Conservation (phyloP, 2,797 vertebrate species). For the Pogonophryne albipinna region DNA sequence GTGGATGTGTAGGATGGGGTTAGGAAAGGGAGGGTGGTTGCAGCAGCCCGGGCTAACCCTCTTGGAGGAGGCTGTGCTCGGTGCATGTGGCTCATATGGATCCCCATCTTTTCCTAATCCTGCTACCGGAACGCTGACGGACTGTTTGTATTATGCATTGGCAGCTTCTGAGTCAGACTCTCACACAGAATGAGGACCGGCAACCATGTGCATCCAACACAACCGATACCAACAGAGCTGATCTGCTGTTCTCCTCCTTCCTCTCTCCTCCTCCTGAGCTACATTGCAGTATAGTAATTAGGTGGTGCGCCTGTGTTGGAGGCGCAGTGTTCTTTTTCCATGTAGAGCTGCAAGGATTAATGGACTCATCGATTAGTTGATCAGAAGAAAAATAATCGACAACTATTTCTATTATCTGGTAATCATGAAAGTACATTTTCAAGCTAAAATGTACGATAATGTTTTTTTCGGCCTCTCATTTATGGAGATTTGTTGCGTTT, state of each 20-base stretch:
- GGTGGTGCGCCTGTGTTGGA: conserved; percentile 48
- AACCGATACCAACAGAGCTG: conserved; percentile 24
- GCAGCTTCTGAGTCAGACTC: conserved; percentile 43
- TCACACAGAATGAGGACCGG: conserved; percentile 23
- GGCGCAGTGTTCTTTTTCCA: conserved; percentile 7
- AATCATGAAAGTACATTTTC: no score
- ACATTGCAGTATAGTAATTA: conserved; percentile 56
- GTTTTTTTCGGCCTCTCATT: no score
- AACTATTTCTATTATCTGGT: no score
- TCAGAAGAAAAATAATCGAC: no score
- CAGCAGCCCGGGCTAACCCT: conserved; percentile 58
- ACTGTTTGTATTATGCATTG: conserved; percentile 71
- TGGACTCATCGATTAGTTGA: no score
- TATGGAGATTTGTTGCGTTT: no score
- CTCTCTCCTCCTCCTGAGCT: conserved; percentile 52
- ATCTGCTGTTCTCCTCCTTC: conserved; percentile 28
- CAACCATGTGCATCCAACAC: conserved; percentile 20
- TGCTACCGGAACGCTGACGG: conserved; percentile 57
- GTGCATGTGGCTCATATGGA: conserved; percentile 43
- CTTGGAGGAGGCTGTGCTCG: conserved; percentile 43
- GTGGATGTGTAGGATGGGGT: not conserved
- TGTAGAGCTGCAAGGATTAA: not conserved
- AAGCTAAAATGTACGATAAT: no score
- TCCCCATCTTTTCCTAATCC: conserved; percentile 15
- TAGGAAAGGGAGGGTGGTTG: conserved; percentile 28